These are phyloP conservation scores for Paraplagusia blochii DNA, from an alignment of 2,113 vertebrate genomes.

Conservation along the genomic window DNA sequence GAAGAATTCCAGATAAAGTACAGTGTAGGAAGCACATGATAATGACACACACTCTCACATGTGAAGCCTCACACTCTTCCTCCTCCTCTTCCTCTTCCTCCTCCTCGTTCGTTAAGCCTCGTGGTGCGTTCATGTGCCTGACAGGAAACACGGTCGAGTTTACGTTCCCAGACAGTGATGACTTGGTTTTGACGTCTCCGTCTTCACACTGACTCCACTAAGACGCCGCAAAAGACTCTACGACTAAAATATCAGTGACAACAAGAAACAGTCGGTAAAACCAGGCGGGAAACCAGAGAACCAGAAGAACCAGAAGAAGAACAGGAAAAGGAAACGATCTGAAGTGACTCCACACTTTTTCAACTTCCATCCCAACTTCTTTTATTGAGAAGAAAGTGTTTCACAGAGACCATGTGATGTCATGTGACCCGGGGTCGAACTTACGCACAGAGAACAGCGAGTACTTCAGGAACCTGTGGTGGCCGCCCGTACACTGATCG, in stretches of 20 bases:
- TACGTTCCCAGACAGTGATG: not conserved
- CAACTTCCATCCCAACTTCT: slow-evolving; percentile 42
- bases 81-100: slow-evolving; percentile 63
- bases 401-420: too few species aligned
- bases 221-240: not conserved
- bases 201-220: not conserved
- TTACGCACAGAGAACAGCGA: too few species aligned
- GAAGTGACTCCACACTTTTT: slow-evolving; percentile 52
- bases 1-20: slow-evolving; percentile 43
- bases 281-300: slow-evolving; percentile 10
- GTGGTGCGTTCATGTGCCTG: slow-evolving; percentile 19
- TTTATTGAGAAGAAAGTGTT: slow-evolving; percentile 1
- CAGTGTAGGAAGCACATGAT: slow-evolving; percentile 53
- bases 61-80: slow-evolving; percentile 45
- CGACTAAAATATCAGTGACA: too few species aligned
- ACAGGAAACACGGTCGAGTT: slow-evolving; percentile 2
- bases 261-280: not conserved
- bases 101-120: slow-evolving; percentile 56
- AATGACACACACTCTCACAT: slow-evolving; percentile 32
- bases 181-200: not conserved
- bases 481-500: too few species aligned
- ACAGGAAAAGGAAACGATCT: slow-evolving; percentile 17
- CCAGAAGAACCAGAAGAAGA: not conserved
- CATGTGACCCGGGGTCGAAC: too few species aligned
- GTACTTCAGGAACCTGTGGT: too few species aligned